Evolutionary conservation across 2,113 vertebrate species (phyloP), one percentile per base, ranked within the genome.

Genomic region (Blennius ocellaris): DNA sequence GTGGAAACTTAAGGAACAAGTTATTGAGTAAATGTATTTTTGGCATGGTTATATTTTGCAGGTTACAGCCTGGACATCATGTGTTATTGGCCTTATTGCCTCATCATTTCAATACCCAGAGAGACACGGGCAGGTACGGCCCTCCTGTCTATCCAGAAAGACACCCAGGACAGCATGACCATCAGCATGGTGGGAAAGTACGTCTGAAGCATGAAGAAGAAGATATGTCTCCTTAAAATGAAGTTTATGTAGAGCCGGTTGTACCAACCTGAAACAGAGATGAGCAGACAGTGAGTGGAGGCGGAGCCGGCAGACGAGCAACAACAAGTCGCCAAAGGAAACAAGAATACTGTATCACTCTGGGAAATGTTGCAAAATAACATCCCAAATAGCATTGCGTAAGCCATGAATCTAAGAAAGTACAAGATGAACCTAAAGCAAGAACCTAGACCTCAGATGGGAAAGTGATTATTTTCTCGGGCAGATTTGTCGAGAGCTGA

Each of bases 101-200:
- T 40, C 3, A 1, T 7, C 11, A 11, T 55, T 8, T 81, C 45
- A 73, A 69, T 90, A 90, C 96, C 96, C 84, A 97, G 81, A 61
- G 96, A 97, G 76, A 99, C 95, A 40, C 96, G 94, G 59, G 96
- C 96, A 63, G 96, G 95, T 78, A 97, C 96, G 0, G 96, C 96
- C 91, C 96, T 94, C 88, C 93, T 91, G 84, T 97, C 96, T 69
- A 97, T 97, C 96, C 96, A 97, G 87, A 98, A 97, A 17, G 96
- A 98, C 77, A 97, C 95, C 96, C 96, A 97, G 1, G 94, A 97
- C 50, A 98, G 89, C 95, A 97, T 96, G 85, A 97, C 96, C 96
- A 97, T 97, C 80, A 98, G 86, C 95, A 96, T 96, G 72, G 96
- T 96, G 54, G 95, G 96, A 83, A 98, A 97, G 81, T 96, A 97